Base-by-base conservation (phyloP, 2,888 invertebrate species). In the Cynaeus angustus region DNA sequence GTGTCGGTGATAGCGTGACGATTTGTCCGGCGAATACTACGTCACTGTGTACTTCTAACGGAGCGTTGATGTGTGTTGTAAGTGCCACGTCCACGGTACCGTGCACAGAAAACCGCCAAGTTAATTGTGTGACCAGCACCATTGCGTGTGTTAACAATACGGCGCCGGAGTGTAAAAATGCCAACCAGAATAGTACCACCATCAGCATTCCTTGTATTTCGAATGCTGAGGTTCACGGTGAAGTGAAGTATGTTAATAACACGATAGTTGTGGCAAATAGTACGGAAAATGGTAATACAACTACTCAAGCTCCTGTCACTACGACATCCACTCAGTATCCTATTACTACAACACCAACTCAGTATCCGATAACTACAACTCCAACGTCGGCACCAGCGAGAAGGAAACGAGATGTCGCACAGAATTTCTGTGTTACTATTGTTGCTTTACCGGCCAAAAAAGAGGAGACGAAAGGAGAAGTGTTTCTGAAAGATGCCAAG, bases 1-100 rank as follows among this genome's bases (percentile, higher is more conserved):
- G 85, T 72, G 69, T 79, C 0, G 82, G 83, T 2, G 83, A 84
- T 70, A 80, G 79, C 28, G 81, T 80, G 0, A 75, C 77, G 9
- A 77, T 85, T 43, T 84, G 85, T 72, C 81, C 84, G 4, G 70
- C 79, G 0, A 82, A 82, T 59, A 83, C 84, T 3, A 80, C 79
- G 13, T 82, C 85, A 1, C 66, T 85, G 3, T 84, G 85, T 72
- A 83, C 84, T 65, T 77, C 78, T 7, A 83, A 83, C 55, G 84
- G 85, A 3, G 83, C 83, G 1, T 82, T 85, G 10, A 81, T 85
- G 78, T 84, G 85, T 68, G 83, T 84, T 1, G 82, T 83, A 1
- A 83, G 80, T 55, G 79, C 81, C 0, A 70, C 76, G 9, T 72
- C 79, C n/a, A 83, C 84, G 8, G 79, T 78, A 16, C 82, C 82